A percentile compares a stretch with the other conserved stretches of the same genome.
These are phyloP conservation scores for Pimpla rufipes DNA, from an alignment of 2,888 invertebrate species.

Conservation along the genomic window DNA sequence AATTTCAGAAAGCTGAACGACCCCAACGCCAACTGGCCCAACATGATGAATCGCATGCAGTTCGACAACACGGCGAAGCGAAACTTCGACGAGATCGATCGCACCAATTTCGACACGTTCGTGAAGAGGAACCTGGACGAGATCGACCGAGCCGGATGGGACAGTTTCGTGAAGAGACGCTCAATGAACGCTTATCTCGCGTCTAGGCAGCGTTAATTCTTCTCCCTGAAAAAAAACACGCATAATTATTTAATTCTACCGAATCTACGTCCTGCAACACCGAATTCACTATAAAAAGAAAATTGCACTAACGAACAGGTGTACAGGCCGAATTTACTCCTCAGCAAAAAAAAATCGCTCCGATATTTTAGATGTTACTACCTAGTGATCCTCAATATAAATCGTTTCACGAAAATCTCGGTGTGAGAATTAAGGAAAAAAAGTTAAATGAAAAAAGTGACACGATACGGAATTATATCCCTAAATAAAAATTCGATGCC, in stretches of 20 bases:
- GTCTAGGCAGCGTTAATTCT: constrained; percentile 62
- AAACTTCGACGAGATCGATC: constrained; percentile 90
- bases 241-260: constrained; percentile 21
- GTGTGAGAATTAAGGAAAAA: constrained; percentile 53
- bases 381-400: constrained; percentile 33
- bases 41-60: constrained; percentile 48
- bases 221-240: background rate
- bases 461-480: background rate
- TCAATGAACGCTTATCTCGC: constrained; percentile 59
- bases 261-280: constrained; percentile 7
- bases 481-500: background rate
- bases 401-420: constrained; percentile 50
- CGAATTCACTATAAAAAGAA: constrained; percentile 12
- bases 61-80: constrained; percentile 84
- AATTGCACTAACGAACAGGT: constrained; percentile 13
- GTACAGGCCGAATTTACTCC: constrained; percentile 14
- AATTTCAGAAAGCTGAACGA: constrained; percentile 50
- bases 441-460: background rate
- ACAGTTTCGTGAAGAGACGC: constrained; percentile 85
- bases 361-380: constrained; percentile 65
- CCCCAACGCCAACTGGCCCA: constrained; percentile 16
- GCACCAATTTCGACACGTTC: constrained; percentile 88
- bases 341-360: constrained; percentile 42
- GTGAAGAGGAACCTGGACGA: constrained; percentile 87
- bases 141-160: constrained; percentile 85